Base-by-base conservation (phyloP, 2,888 invertebrate genomes). In the Neuroscelio doddi region DNA sequence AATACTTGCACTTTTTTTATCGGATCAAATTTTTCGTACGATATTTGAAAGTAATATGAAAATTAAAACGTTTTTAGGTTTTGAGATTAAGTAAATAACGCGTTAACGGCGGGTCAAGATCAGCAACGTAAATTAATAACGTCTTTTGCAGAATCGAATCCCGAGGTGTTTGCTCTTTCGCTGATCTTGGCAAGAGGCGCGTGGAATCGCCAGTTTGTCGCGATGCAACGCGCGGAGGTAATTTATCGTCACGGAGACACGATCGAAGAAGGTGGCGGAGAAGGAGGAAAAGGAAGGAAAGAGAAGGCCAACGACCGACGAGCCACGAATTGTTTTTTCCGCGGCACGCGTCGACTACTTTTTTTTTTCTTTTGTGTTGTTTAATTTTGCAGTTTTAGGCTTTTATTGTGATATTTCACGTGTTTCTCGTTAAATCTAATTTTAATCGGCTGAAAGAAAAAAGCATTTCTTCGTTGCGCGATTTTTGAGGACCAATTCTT, bases 241-340 rank as follows among this genome's bases (percentile, higher is more conserved):
- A 74, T 74, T 73, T 73, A 73, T 74, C 72, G 73, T 63, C 58
- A 56, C 64, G 63, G 51, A 64, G 56, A 56, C 65, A 67, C 68
- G 64, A 69, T 67, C 68, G 70, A 72, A 65, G 58, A 68, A 66
- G 70, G 65, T 52, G 61, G 59, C 44, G 63, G 44, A 57, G 50
- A 51, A 34, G 16, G 45, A 66, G 42, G 61, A 46, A 51, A 61
- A 52, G 53, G 45, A 67, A 63, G 53, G 56, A 69, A 50, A 65
- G 68, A 68, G 50, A 64, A 58, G 69, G 68, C 69, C 67, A 72
- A 65, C 55, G 63, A 68, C 64, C 67, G 61, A 14, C 38, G 41
- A 30, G 57, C 59, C 41, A 58, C 38, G 12, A 51, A 61, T 61
- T 59, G 49, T 65, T 68, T 68, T 59, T 64, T 64, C 42, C 44